These are phyloP conservation scores for Tetrax tetrax DNA, from an alignment of 2,113 vertebrate species.

Conservation along the genomic window DNA sequence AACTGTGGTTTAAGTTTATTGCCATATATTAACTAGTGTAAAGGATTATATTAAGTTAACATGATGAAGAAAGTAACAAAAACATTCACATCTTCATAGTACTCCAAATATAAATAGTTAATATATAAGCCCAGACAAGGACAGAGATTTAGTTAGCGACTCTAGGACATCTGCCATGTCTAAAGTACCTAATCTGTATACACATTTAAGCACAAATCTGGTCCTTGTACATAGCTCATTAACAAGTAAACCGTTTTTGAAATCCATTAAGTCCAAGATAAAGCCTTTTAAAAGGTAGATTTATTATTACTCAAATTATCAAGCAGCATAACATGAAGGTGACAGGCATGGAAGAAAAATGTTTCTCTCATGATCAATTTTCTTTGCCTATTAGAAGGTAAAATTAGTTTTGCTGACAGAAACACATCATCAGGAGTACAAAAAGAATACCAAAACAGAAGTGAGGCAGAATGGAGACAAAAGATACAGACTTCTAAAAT, in stretches of 20 bases:
- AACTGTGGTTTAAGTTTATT: not conserved
- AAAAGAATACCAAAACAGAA: not conserved
- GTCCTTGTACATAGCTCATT: constrained; percentile 23
- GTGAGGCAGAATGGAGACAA: not conserved
- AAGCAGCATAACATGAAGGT: not conserved
- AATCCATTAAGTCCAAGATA: constrained; percentile 24
- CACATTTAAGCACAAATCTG: constrained; percentile 31
- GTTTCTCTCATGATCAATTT: not conserved
- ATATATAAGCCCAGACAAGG: not conserved
- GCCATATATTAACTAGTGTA: not conserved
- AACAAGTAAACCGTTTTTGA: constrained; percentile 37
- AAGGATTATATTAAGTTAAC: not conserved
- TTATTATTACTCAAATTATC: constrained; percentile 12
- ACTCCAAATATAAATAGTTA: not conserved
- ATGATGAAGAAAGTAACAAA: not conserved
- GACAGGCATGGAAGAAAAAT: not conserved
- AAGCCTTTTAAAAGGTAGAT: constrained; percentile 26
- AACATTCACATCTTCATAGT: not conserved
- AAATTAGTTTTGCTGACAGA: not conserved
- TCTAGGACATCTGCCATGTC: constrained; percentile 26
- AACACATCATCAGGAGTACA: not conserved
- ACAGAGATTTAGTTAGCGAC: not conserved
- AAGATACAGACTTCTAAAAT: not conserved
- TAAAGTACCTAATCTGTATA: constrained; percentile 27
- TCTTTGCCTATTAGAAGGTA: not conserved